Percentiles rank a stretch among this genome's conserved stretches.
Conservation (phyloP, 2,113 vertebrate genomes). For the Tapirus terrestris region DNA sequence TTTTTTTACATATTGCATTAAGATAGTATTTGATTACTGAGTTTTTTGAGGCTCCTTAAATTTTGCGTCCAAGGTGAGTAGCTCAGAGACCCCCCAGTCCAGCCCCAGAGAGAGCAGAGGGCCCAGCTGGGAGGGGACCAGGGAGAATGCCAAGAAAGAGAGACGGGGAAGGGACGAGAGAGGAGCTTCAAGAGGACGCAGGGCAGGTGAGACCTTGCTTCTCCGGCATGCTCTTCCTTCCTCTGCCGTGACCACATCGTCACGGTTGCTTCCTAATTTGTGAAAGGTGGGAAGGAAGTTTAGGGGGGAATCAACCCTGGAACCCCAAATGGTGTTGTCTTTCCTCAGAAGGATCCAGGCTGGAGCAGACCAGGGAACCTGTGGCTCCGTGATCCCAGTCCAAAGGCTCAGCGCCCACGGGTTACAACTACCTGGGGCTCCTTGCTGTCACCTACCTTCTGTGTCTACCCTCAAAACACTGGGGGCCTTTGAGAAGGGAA, state of each 20-base stretch:
- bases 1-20: neutral
- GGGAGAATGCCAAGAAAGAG: neutral
- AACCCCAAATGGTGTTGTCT: too few relatives aligned
- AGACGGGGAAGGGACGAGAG: neutral
- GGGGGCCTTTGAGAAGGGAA: neutral
- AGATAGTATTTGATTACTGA: neutral
- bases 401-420: accelerated
- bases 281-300: neutral
- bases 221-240: neutral
- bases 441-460: accelerated
- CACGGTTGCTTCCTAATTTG: neutral
- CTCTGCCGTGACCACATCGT: neutral
- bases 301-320: too few relatives aligned
- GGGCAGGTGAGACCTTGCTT: neutral
- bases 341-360: neutral
- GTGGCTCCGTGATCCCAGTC: too few relatives aligned
- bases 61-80: neutral
- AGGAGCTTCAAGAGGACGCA: accelerated
- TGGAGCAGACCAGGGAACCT: neutral
- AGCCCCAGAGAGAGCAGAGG: neutral
- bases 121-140: too few relatives aligned
- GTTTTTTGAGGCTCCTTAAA: neutral
- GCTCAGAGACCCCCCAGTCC: neutral
- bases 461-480: neutral
- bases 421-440: too few relatives aligned